Percentiles rank a stretch among this genome's conserved stretches.
These are phyloP conservation scores for Artibeus lituratus DNA, from an alignment of 2,797 vertebrate species.

Conservation along the genomic window DNA sequence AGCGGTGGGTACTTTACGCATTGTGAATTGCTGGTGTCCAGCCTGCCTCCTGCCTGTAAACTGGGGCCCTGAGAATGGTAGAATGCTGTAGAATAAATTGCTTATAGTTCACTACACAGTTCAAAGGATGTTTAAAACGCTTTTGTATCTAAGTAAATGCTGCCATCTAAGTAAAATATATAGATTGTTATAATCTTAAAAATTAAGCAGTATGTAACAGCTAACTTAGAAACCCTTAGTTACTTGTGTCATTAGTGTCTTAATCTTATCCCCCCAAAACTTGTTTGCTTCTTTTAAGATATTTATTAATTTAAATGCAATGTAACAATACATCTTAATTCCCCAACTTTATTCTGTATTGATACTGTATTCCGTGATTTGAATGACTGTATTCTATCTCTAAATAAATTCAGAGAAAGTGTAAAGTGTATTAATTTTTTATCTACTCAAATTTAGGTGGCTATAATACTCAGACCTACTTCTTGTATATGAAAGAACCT, in stretches of 20 bases:
- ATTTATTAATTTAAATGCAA: constrained; percentile 58
- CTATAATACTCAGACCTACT: not conserved
- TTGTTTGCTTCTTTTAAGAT: constrained; percentile 56
- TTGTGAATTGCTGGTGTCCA: constrained; percentile 8
- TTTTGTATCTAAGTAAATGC: constrained; percentile 77
- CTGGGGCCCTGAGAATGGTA: constrained; percentile 1
- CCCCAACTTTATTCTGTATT: constrained; percentile 15
- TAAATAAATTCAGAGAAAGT: constrained; percentile 80
- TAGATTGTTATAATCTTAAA: constrained; percentile 55
- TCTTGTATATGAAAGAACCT: not conserved
- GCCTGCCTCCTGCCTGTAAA: not conserved
- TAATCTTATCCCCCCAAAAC: constrained; percentile 21
- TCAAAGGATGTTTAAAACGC: constrained; percentile 58
- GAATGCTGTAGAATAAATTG: constrained; percentile 39
- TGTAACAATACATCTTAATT: constrained; percentile 52
- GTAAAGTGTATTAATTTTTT: not conserved
- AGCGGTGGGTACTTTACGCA: constrained; percentile 15
- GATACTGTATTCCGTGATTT: constrained; percentile 71
- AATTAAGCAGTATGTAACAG: constrained; percentile 27
- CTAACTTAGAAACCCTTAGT: constrained; percentile 56
- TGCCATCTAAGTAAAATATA: constrained; percentile 63
- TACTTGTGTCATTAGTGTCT: constrained; percentile 43
- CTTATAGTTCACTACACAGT: constrained; percentile 52
- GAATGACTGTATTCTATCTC: constrained; percentile 72
- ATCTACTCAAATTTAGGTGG: not conserved